phyloP scores from a whole-genome alignment of 2,113 vertebrate species.

The Labrus mixtus region DNA sequence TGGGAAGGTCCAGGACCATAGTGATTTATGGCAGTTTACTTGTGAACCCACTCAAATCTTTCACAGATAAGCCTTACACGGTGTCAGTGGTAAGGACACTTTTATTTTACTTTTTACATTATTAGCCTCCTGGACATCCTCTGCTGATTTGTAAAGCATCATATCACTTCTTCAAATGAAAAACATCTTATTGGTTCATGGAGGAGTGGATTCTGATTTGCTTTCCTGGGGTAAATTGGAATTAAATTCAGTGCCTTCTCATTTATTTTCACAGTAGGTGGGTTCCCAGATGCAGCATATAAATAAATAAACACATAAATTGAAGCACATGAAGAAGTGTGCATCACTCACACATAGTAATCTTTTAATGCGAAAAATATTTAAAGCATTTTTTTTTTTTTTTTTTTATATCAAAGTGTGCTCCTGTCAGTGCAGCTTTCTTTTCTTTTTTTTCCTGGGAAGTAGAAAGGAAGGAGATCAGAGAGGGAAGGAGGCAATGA shows the following conservation, averaged over 20 bases:
- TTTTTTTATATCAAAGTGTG: no score
- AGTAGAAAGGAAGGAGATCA: not conserved
- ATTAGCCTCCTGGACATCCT: not conserved
- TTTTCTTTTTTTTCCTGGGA: not conserved
- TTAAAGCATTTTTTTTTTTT: not conserved
- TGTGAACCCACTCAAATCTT: constrained; percentile 1
- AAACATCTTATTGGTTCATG: constrained; percentile 2
- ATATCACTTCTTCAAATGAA: not conserved
- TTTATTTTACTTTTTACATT: not conserved
- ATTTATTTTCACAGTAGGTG: constrained; percentile 26
- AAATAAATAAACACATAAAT: constrained; percentile 18
- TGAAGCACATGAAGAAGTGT: constrained; percentile 17
- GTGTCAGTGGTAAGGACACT: constrained; percentile 1
- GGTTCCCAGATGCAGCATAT: constrained; percentile 8
- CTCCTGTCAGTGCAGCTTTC: not conserved
- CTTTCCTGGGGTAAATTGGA: constrained; percentile 20
- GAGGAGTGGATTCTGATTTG: constrained; percentile 13
- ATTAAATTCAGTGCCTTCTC: constrained; percentile 18
- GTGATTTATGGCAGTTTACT: constrained; percentile 35
- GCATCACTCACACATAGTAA: not conserved
- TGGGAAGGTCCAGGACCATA: constrained; percentile 27
- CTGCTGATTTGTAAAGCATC: not conserved
- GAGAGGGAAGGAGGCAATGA: not conserved
- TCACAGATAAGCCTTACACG: constrained; percentile 16
- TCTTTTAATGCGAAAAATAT: constrained; percentile 8